These are phyloP conservation scores for Gracilinanus agilis DNA, from an alignment of 2,113 vertebrate species.

Conservation along the genomic window DNA sequence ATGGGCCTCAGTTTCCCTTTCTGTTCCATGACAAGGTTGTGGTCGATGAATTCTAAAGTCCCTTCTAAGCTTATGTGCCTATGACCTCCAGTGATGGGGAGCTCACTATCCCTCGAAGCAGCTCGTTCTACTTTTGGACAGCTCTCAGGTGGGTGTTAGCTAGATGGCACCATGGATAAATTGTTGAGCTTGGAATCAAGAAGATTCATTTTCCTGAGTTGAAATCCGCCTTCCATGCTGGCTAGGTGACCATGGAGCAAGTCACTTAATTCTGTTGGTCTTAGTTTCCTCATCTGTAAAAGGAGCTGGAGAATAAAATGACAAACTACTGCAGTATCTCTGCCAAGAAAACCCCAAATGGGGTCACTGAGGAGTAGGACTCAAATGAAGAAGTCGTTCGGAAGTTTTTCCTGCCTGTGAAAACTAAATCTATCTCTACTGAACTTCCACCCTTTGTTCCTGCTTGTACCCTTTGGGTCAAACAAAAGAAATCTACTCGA, in stretches of 20 bases:
- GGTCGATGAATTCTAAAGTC: background rate
- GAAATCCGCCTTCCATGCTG: no score
- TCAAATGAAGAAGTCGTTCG: background rate
- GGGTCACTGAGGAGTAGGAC: no score
- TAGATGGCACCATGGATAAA: no score
- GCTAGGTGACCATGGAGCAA: no score
- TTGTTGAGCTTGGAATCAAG: no score
- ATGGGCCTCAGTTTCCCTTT: background rate
- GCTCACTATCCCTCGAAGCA: background rate
- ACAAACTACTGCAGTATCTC: no score
- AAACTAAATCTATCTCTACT: background rate
- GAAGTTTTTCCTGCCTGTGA: background rate
- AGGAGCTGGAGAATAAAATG: no score
- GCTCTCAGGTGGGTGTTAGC: background rate
- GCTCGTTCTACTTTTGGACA: background rate
- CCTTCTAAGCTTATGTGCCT: background rate
- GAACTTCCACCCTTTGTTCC: background rate
- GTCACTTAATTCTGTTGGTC: no score
- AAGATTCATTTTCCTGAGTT: no score
- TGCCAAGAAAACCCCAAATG: no score
- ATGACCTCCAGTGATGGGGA: background rate
- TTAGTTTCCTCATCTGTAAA: no score
- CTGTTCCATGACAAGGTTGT: background rate
- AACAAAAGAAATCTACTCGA: background rate
- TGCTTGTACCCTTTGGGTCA: background rate